These are phyloP conservation scores for Nasonovia ribisnigri DNA, from an alignment of 2,888 invertebrate genomes.

Conservation along the genomic window DNA sequence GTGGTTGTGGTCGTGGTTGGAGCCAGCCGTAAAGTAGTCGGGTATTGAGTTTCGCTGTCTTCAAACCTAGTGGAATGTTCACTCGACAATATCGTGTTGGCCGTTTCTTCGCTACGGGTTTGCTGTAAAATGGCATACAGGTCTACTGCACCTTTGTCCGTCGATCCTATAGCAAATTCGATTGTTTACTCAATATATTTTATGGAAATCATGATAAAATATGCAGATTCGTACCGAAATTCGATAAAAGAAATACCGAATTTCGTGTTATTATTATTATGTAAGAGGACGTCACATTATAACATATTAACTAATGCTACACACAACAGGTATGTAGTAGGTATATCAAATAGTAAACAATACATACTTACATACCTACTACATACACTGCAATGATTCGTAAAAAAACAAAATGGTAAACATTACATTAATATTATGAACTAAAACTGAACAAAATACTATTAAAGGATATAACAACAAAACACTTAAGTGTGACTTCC, in stretches of 20 bases:
- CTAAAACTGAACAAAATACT: not conserved
- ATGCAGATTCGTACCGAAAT: not conserved
- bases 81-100: conserved; percentile 67
- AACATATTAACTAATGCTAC: not conserved
- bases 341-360: not conserved
- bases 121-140: conserved; percentile 83
- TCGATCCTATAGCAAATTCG: conserved; percentile 66
- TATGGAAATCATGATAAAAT: not conserved
- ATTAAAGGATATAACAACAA: not conserved
- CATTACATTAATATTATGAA: not conserved
- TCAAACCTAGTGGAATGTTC: conserved; percentile 71
- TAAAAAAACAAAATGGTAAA: not conserved
- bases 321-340: not conserved
- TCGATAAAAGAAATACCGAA: not conserved
- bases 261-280: conserved; percentile 27
- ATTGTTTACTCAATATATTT: not conserved
- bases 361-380: not conserved
- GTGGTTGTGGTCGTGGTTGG: conserved; percentile 71
- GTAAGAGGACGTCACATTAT: conserved; percentile 30
- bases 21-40: conserved; percentile 71
- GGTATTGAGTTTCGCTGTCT: conserved; percentile 73
- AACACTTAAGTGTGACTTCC: not conserved
- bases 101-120: conserved; percentile 72
- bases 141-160: conserved; percentile 85
- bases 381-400: not conserved